A percentile compares a stretch with the other conserved stretches of the same genome.
phyloP scores from a whole-genome alignment of 2,888 invertebrate genomes.

The Stenchaetothrips biformis region DNA sequence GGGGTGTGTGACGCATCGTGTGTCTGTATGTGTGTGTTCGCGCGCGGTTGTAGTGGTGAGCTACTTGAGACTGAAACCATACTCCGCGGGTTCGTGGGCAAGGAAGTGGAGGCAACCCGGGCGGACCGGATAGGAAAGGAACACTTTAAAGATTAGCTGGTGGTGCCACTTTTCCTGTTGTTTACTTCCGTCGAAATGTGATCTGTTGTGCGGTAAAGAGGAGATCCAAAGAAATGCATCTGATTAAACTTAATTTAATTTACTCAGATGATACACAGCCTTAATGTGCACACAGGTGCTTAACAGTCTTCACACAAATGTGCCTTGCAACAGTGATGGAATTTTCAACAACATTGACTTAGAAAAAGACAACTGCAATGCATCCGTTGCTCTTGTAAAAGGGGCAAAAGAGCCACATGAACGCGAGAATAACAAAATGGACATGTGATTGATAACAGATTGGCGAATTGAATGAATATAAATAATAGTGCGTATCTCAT shows the following conservation, averaged over 20 bases:
- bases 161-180: no score
- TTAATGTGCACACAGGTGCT: not conserved
- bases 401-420: not conserved
- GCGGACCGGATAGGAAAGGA: not conserved
- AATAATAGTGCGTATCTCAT: no score
- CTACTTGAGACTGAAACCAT: constrained; percentile 7
- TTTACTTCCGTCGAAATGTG: no score
- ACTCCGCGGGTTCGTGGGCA: not conserved
- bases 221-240: not conserved
- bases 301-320: constrained; percentile 1
- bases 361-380: not conserved
- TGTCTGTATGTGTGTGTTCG: not conserved
- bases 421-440: not conserved
- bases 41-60: not conserved
- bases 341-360: not conserved
- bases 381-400: not conserved
- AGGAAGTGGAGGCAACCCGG: not conserved
- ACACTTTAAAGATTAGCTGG: no score
- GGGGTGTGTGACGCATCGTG: not conserved
- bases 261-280: constrained; percentile 1
- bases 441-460: not conserved
- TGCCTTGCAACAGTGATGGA: not conserved
- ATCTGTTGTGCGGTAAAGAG: not conserved
- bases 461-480: no score
- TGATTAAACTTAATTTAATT: not conserved